Conservation (phyloP, 2,888 invertebrate genomes). For the Pseudococcus viburni region DNA sequence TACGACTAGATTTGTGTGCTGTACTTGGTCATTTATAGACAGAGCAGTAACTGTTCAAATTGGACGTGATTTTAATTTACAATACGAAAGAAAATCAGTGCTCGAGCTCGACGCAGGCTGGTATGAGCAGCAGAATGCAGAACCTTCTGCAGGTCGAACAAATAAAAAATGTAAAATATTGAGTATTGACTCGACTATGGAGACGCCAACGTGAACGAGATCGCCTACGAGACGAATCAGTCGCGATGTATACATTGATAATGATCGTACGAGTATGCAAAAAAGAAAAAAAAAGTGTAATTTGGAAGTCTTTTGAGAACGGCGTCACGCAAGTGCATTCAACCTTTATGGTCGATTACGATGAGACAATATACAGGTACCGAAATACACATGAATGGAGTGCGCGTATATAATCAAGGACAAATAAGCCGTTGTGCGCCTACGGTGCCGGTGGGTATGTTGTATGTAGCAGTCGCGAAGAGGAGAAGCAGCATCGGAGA, state of each 20-base stretch:
- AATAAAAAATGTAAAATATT: conserved; percentile 6
- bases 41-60: background rate
- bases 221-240: conserved; percentile 19
- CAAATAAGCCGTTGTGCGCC: conserved; percentile 43
- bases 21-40: background rate
- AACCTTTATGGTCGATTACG: conserved; percentile 39
- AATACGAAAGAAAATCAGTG: background rate
- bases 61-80: background rate
- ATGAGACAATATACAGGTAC: conserved; percentile 52
- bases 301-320: conserved; percentile 21
- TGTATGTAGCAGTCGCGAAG: conserved; percentile 21
- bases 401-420: conserved; percentile 46
- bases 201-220: background rate
- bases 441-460: conserved; percentile 37
- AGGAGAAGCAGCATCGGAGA: background rate
- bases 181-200: background rate
- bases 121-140: background rate
- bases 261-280: conserved; percentile 15
- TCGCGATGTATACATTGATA: conserved; percentile 22
- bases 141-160: background rate
- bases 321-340: conserved; percentile 54
- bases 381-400: conserved; percentile 41
- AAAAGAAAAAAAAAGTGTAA: conserved; percentile 22
- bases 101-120: background rate
- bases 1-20: background rate